Evolutionary conservation across 2,113 vertebrate genomes (phyloP), one percentile per base, ranked within the genome.

Genomic region (Aegotheles bennettii): DNA sequence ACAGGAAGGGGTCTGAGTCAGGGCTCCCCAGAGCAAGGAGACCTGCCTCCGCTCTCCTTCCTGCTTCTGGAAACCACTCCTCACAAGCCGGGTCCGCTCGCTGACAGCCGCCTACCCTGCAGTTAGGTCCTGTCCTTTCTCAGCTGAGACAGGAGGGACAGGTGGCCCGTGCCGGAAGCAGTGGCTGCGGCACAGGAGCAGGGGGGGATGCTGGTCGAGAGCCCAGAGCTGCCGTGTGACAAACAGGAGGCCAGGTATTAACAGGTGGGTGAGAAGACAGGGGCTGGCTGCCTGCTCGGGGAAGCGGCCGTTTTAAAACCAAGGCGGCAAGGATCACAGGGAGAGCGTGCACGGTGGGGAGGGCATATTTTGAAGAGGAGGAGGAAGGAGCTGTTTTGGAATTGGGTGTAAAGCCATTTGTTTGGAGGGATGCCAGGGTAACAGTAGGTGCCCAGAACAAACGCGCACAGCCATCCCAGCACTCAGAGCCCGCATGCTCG

Each of bases 381-480:
- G 93, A 96, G 95, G 95, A 97, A 97, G 96, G 96, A 97, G 94
- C 96, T 96, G 95, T 97, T 97, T 97, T 96, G 96, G 95, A 97
- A 96, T 95, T 95, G 96, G 93, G 95, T 95, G 95, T 94, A 97
- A 96, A 97, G 94, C 95, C 95, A 97, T 96, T 97, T 96, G 96
- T 97, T 97, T 97, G 96, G 95, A 95, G 89, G 90, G 57, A 35
- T 97, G 96, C 96, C 96, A 97, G 94, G 86, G 95, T 95, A 96
- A 90, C 95, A 97, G 96, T 97, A 96, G 96, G 96, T 97, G 96
- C 96, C 95, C 95, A 97, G 96, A 97, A 97, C 95, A 97, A 96
- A 96, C 45, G 86, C 89, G n/a, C 83, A 10, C 92, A 96, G 89
- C 90, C 95, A 93, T 96, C 91, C 95, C 94, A 87, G 88, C 92